Conservation (phyloP, 2,888 invertebrate genomes). For the Cephalotes varians region DNA sequence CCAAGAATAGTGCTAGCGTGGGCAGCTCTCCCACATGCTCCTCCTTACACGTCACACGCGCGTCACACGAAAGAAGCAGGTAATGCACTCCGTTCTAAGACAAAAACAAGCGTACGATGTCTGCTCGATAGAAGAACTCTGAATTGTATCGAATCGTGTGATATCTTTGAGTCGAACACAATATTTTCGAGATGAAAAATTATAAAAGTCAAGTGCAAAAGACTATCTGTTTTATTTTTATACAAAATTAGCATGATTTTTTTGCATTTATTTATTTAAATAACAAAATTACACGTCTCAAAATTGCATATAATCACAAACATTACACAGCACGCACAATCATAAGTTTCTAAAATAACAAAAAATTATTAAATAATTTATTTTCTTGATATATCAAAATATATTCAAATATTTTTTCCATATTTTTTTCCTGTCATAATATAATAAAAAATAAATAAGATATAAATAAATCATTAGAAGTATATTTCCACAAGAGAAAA, state of each 20-base stretch:
- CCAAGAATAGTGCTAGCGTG: constrained; percentile 81
- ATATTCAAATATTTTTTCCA: neutral
- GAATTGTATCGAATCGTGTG: neutral
- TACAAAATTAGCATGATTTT: neutral
- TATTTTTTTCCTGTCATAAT: neutral
- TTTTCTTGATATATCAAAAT: neutral
- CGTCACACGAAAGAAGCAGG: constrained; percentile 54
- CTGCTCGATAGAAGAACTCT: neutral
- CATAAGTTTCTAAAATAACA: neutral
- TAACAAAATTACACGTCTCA: neutral
- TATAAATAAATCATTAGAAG: neutral
- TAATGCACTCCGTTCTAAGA: constrained; percentile 34
- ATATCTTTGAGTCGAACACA: neutral
- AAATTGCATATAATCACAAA: too few species aligned
- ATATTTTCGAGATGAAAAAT: neutral
- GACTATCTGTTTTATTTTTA: neutral
- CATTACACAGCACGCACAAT: too few species aligned
- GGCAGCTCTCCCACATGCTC: constrained; percentile 79
- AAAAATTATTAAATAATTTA: neutral
- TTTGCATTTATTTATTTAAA: neutral
- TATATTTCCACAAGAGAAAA: neutral
- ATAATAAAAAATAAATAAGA: neutral
- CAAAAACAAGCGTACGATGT: constrained; percentile 9
- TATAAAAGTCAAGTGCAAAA: neutral
- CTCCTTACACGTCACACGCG: constrained; percentile 65